Base-by-base conservation (phyloP, 2,797 vertebrate species). In the Cetoscarus ocellatus region DNA sequence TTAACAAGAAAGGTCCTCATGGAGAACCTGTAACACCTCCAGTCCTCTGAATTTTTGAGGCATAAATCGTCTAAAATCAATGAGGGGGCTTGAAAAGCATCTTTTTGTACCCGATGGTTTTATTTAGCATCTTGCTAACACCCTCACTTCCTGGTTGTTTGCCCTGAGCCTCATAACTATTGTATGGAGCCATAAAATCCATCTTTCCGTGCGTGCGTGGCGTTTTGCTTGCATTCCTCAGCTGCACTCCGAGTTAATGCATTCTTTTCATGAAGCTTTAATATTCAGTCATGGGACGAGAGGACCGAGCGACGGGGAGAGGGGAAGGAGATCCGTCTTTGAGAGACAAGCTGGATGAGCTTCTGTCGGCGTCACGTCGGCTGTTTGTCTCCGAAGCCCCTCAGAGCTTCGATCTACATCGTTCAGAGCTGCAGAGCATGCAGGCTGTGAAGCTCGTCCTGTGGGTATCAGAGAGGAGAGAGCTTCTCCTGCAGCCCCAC, bases 251-350 rank as follows among this genome's bases (percentile, higher is more conserved):
- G 40, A 13, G 64, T 86, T 74, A 87, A 82, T 87, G 79, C 67
- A 56, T 77, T 77, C 58, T 53, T 73, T 78, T 80, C 75, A 73
- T 86, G 42, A 79, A 88, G 82, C 54, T 84, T 83, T 88, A 79
- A 91, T 85, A 76, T 68, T 54, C 65, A 67, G 27, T 81, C 70
- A 70, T 55, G 40, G 70, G 83, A 86, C 67, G 66, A 57, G 36
- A 58, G 47, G 59, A 77, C 62, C 10, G 39, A 35, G 56, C 50
- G 74, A 49, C 43, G 27, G 53, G 69, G 68, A 67, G 59, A 66
- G 57, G 8, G 40, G 10, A 48, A 53, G 27, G 48, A 45, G 70
- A 57, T 58, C 15, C 45, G 60, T 59, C 19, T 55, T 57, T 13
- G 54, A 50, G 7, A 50, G 49, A 27, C 61, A 18, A 2, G 27